Evolutionary conservation across 2,113 vertebrate genomes (phyloP), one percentile per base, ranked within the genome.

Genomic region (Galemys pyrenaicus): DNA sequence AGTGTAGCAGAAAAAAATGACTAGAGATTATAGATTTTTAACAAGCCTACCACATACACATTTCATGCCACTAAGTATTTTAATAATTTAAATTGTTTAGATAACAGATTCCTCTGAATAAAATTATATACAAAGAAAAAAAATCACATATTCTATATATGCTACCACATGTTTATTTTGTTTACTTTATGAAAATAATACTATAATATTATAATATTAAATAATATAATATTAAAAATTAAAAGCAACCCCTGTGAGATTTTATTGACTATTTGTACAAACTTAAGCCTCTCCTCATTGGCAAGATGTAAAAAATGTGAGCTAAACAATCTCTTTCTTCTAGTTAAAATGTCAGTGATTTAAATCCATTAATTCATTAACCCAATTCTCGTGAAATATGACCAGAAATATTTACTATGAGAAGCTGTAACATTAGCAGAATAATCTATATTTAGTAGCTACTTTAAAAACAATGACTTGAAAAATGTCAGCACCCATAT

Each of bases 401-500:
- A 49, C 41, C 26, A 77, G 26, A 92, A 86, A 71, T 73, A 68
- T 78, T 75, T 81, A 41, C 17, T 32, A 10, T 78, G 26, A 64
- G 82, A 89, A 7, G 70, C 41, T 85, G 24, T 75, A 12, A 90
- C 68, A 67, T 82, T 74, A 93, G 80, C 37, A 86, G 0, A 79
- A 65, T 83, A 1, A 0, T 65, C 70, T 78, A 44, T 54, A 17
- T 19, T 75, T 81, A 51, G 17, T 16, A 87, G 73, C 91, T 83
- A 87, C 39, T 89, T 87, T 60, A 41, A 92, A 77, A 85, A 82
- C 60, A 54, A 54, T 41, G 15, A 93, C 92, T 92, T 65, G 67
- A 80, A 73, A 96, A 88, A 80, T 93, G 22, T 37, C 60, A 92
- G 17, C 22, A 73, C 4, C 89, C n/a, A 77, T 46, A 89, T 81